A percentile compares a stretch with the other conserved stretches of the same genome.
Evolutionary conservation across 2,888 invertebrate genomes (phyloP).

Genomic region (Acleris literana): DNA sequence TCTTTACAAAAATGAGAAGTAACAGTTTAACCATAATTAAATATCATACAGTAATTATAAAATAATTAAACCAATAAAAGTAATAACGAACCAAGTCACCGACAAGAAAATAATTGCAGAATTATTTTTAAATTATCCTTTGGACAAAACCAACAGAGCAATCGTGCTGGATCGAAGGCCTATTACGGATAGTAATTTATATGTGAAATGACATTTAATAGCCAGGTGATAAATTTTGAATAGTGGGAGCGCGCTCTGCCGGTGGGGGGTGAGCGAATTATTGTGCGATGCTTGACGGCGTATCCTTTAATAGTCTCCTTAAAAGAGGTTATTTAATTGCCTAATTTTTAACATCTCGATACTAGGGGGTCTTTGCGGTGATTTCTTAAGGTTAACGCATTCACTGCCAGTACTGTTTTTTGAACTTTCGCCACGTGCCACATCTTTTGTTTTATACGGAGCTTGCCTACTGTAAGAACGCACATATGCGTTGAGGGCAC

Average conservation of each 20-base stretch:
- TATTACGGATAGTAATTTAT: constrained; percentile 65
- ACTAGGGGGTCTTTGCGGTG: constrained; percentile 61
- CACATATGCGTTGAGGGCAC: too few relatives aligned
- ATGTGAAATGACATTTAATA: constrained; percentile 71
- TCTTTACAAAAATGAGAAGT: too few relatives aligned
- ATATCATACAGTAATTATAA: not conserved
- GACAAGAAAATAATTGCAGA: constrained; percentile 49
- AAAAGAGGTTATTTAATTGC: constrained; percentile 75
- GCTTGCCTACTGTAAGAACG: too few relatives aligned
- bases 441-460: too few relatives aligned
- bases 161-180: constrained; percentile 57
- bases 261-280: constrained; percentile 71
- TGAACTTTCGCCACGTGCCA: too few relatives aligned
- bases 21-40: not conserved
- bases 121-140: constrained; percentile 60
- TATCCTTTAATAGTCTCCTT: constrained; percentile 71
- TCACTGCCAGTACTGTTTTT: too few relatives aligned
- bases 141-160: constrained; percentile 52
- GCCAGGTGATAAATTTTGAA: constrained; percentile 65
- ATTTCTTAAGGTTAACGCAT: constrained; percentile 25
- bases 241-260: constrained; percentile 54
- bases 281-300: constrained; percentile 55
- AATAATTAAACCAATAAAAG: constrained; percentile 14
- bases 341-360: constrained; percentile 66
- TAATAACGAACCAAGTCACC: not conserved